phyloP scores from a whole-genome alignment of 2,797 vertebrate genomes.

The Pyrrhura leucotis region DNA sequence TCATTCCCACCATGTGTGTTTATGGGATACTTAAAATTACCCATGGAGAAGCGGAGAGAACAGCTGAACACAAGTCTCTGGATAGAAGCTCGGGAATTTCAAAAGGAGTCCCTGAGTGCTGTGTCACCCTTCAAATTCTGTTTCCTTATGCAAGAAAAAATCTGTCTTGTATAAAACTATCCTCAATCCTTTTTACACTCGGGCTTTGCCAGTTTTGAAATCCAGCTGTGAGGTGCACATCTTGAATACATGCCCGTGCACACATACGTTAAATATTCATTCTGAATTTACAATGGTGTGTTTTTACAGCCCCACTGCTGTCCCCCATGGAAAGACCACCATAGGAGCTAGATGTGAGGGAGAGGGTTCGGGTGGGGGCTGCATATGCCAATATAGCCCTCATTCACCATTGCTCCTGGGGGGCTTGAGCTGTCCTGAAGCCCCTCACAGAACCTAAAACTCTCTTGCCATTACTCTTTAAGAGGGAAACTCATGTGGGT shows the following conservation, averaged over 20 bases:
- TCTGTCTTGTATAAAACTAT: not conserved
- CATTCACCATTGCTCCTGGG: not conserved
- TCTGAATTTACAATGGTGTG: not conserved
- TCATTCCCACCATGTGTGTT: not conserved
- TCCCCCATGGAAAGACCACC: not conserved
- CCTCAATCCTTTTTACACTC: not conserved
- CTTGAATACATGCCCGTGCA: not conserved
- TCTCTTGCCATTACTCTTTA: not conserved
- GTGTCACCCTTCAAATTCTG: not conserved
- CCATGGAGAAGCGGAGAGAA: not conserved
- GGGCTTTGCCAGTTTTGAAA: not conserved
- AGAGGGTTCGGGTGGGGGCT: not conserved
- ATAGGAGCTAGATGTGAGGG: not conserved
- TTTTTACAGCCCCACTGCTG: not conserved
- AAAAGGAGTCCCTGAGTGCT: not conserved
- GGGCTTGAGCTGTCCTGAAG: not conserved
- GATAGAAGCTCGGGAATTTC: not conserved
- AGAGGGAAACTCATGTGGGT: not conserved
- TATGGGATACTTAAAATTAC: constrained; percentile 7
- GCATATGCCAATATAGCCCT: not conserved
- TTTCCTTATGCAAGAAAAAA: not conserved
- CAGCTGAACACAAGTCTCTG: not conserved
- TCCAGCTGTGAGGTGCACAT: not conserved
- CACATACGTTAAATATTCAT: not conserved
- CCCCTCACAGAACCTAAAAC: not conserved